Evolutionary conservation across 2,888 invertebrate species (phyloP).

Genomic region (Clepsis dumicolana): DNA sequence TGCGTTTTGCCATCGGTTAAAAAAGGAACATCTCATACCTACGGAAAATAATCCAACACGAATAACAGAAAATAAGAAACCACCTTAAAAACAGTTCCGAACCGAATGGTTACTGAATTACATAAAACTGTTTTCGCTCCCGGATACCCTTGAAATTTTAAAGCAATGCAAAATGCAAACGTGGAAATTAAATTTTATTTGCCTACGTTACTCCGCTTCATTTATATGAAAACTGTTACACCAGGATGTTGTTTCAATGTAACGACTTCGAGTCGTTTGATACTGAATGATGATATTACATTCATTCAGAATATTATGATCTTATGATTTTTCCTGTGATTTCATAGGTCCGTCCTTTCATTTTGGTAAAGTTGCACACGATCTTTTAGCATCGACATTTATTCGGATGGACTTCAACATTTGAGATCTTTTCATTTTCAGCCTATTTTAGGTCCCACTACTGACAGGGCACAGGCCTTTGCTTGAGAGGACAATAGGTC

Average conservation of each 20-base stretch:
- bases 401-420: too few relatives aligned
- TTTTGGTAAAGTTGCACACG: too few relatives aligned
- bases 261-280: neutral
- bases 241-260: conserved; percentile 22
- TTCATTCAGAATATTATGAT: neutral
- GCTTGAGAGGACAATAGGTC: too few relatives aligned
- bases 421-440: too few relatives aligned
- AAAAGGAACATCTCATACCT: too few relatives aligned
- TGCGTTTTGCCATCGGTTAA: too few relatives aligned
- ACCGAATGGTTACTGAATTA: neutral
- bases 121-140: conserved; percentile 30
- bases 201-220: conserved; percentile 4
- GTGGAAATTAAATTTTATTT: conserved; percentile 31
- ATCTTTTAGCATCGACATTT: too few relatives aligned
- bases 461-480: too few relatives aligned
- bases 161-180: conserved; percentile 25
- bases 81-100: neutral
- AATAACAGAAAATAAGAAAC: too few relatives aligned
- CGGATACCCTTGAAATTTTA: conserved; percentile 30
- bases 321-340: neutral
- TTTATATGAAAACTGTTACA: conserved; percentile 23
- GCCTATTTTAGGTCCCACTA: too few relatives aligned
- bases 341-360: neutral
- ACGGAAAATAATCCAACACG: too few relatives aligned
- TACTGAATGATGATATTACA: neutral